phyloP scores from a whole-genome alignment of 2,888 invertebrate genomes.

The Athalia circularis region DNA sequence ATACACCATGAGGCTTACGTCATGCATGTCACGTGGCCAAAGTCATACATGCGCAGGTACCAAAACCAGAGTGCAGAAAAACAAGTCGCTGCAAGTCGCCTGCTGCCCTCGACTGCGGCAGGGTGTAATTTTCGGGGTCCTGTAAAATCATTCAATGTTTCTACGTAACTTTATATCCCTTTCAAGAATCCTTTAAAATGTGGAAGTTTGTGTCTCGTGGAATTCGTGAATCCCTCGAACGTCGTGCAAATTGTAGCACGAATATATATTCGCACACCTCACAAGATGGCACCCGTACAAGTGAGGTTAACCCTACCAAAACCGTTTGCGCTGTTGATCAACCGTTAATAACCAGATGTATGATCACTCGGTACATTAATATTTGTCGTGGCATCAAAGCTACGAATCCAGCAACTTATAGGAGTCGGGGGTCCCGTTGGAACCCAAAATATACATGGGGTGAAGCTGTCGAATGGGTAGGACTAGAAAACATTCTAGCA shows the following conservation, averaged over 20 bases:
- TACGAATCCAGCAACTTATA: constrained; percentile 58
- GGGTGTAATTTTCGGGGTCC: not conserved
- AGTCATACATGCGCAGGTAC: not conserved
- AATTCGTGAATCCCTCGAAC: constrained; percentile 67
- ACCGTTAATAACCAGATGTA: not conserved
- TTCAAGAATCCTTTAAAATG: constrained; percentile 55
- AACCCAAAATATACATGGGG: constrained; percentile 65
- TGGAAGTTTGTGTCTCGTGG: constrained; percentile 69
- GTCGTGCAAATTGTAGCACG: constrained; percentile 64
- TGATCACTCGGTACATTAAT: constrained; percentile 12
- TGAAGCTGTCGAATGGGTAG: constrained; percentile 70
- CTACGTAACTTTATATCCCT: not conserved
- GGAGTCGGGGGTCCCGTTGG: constrained; percentile 61
- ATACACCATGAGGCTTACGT: too few species aligned
- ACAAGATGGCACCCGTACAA: constrained; percentile 56
- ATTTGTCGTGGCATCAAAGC: constrained; percentile 58
- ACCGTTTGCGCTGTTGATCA: not conserved
- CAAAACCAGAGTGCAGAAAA: not conserved
- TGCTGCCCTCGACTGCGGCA: not conserved
- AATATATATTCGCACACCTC: constrained; percentile 66
- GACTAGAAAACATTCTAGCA: constrained; percentile 38
- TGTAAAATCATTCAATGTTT: not conserved
- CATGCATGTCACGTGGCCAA: too few species aligned
- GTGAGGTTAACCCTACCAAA: constrained; percentile 56
- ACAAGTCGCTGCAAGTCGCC: not conserved